Base-by-base conservation (phyloP, 2,888 invertebrate genomes). In the Dasypogon diadema region DNA sequence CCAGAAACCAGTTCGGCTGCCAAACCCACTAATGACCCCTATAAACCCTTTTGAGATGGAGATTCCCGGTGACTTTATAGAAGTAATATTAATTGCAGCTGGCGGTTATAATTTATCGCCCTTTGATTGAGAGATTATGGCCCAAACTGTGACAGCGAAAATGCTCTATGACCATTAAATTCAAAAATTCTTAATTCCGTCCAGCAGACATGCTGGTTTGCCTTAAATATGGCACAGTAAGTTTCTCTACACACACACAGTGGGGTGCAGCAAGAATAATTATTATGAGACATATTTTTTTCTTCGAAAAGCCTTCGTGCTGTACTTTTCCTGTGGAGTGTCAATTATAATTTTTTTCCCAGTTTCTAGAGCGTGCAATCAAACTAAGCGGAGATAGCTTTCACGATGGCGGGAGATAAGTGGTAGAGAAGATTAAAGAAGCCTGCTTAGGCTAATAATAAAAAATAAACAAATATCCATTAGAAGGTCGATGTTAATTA, bases 81-180 rank as follows among this genome's bases (percentile, higher is more conserved):
- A 42, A 65, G 65, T 48, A 18, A 65, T 65, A 65, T 65, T 65
- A 65, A 65, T 65, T 65, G 65, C 65, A 42, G 65, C 22, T 24
- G 65, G 14, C 46, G 65, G 58, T 76, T 72, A 55, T 74, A 76
- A 76, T 76, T 76, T 74, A 76, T 76, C 54, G 74, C 65, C 55
- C 42, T 74, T 73, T 70, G 76, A 76, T 73, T 73, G 74, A 72
- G 63, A 56, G 76, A 73, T 76, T 72, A 51, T 65, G 65, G 55
- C 55, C 54, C 12, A 22, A 24, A 2, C 26, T 42, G 46, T 65
- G 65, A 65, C 65, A 46, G 65, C n/a, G 22, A 22, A 14, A n/a
- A 18, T 48, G n/a, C 26, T 46, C 24, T n/a, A 4, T 22, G 46
- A 21, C 14, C 24, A 65, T 65, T 65, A 65, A 16, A 65, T 37